Evolutionary conservation across 2,113 vertebrate species (phyloP).

Genomic region (Peromyscus leucopus): DNA sequence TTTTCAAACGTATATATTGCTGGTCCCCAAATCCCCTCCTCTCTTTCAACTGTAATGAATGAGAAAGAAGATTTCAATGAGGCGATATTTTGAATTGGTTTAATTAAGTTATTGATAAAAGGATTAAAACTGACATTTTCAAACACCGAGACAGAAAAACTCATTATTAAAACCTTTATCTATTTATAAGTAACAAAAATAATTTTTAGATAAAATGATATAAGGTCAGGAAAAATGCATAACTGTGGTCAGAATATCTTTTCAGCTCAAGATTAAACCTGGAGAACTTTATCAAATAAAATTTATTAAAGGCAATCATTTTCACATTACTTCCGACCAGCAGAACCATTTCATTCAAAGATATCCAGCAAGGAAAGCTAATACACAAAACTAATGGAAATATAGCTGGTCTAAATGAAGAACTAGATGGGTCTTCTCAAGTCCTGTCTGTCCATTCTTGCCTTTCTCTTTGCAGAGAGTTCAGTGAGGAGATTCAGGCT

Average conservation of each 20-base stretch:
- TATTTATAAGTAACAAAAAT: constrained; percentile 63
- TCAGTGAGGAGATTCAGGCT: not conserved
- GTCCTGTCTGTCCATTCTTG: too few species aligned
- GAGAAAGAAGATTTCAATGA: constrained; percentile 31
- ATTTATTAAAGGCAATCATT: constrained; percentile 52
- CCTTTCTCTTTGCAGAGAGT: not conserved
- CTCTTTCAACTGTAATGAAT: not conserved
- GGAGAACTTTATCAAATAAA: constrained; percentile 35
- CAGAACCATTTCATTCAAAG: constrained; percentile 34
- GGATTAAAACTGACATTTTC: constrained; percentile 70
- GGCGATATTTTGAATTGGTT: constrained; percentile 24
- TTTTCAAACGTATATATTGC: constrained; percentile 35
- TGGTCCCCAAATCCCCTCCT: not conserved
- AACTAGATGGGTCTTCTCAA: not conserved
- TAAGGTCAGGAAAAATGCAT: constrained; percentile 64
- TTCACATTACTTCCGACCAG: constrained; percentile 50
- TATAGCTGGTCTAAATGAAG: not conserved
- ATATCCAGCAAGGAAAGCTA: not conserved
- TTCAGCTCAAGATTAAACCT: constrained; percentile 50
- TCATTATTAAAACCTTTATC: constrained; percentile 66
- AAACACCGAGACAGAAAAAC: constrained; percentile 46
- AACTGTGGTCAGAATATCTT: constrained; percentile 19
- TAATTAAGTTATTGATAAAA: constrained; percentile 73
- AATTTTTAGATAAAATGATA: constrained; percentile 70
- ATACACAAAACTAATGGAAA: constrained; percentile 30